Evolutionary conservation across 2,888 invertebrate genomes (phyloP).

Genomic region (Campaea margaritaria): DNA sequence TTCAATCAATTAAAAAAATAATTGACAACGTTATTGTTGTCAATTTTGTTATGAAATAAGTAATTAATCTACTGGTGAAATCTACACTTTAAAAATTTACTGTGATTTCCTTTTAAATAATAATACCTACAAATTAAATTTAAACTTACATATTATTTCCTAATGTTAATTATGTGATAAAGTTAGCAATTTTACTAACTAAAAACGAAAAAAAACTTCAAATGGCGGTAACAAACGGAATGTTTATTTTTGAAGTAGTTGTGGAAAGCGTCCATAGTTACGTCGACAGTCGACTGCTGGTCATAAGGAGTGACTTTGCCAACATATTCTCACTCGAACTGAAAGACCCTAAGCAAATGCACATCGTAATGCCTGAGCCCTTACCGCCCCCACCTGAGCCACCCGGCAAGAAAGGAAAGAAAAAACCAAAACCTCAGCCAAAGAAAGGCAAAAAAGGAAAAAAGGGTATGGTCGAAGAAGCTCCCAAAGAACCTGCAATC

Average conservation of each 20-base stretch:
- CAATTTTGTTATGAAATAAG: neutral
- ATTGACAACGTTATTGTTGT: neutral
- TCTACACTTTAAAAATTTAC: neutral
- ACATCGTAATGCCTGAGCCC: constrained; percentile 77
- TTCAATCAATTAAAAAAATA: too few species aligned
- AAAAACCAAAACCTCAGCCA: constrained; percentile 59
- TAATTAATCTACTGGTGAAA: neutral
- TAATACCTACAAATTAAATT: too few species aligned
- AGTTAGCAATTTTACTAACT: neutral
- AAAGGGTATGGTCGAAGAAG: constrained; percentile 58
- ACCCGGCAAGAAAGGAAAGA: constrained; percentile 63
- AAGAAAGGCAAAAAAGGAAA: constrained; percentile 66
- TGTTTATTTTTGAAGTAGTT: constrained; percentile 79
- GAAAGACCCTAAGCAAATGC: constrained; percentile 78
- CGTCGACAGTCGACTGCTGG: constrained; percentile 63
- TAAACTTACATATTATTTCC: neutral
- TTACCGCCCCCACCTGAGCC: constrained; percentile 73
- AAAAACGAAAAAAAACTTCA: constrained; percentile 24
- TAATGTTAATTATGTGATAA: neutral
- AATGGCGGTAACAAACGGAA: constrained; percentile 74
- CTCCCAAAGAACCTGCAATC: constrained; percentile 73
- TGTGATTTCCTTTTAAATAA: too few species aligned
- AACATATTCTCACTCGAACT: constrained; percentile 77
- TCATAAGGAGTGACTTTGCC: constrained; percentile 74
- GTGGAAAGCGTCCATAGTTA: constrained; percentile 68